Percentiles rank a stretch among this genome's conserved stretches.
Conservation (phyloP, 1,140 invertebrate species). For the Bombus confusus region DNA sequence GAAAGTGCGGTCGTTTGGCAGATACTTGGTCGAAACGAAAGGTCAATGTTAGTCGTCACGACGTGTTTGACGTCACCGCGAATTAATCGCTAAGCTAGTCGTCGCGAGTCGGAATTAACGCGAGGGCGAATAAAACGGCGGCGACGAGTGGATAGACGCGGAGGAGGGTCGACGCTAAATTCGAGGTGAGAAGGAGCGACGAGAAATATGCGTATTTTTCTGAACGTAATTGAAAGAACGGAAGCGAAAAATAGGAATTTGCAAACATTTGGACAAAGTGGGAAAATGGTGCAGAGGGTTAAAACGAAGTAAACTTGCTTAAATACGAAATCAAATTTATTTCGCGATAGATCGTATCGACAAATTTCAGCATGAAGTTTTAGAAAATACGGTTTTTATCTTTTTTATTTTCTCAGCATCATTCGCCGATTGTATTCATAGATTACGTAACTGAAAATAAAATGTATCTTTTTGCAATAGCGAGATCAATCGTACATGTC, state of each 20-base stretch:
- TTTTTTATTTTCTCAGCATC: too few species aligned
- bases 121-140: not conserved
- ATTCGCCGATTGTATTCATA: too few species aligned
- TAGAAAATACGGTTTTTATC: too few species aligned
- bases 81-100: conserved; percentile 4
- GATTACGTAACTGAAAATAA: too few species aligned
- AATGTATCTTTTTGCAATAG: too few species aligned
- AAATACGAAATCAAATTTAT: too few species aligned
- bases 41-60: conserved; percentile 16
- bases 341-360: too few species aligned
- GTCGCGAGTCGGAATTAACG: not conserved
- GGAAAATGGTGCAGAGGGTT: too few species aligned
- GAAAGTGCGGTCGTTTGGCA: not conserved
- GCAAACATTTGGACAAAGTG: too few species aligned
- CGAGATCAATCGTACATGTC: too few species aligned
- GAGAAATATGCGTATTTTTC: not conserved
- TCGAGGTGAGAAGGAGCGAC: not conserved
- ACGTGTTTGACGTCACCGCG: conserved; percentile 17
- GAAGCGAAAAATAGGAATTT: not conserved
- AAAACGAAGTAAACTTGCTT: too few species aligned
- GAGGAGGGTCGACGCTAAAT: not conserved
- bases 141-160: not conserved
- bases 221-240: not conserved
- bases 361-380: too few species aligned
- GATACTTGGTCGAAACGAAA: conserved; percentile 1